Base-by-base conservation (phyloP, 1,140 invertebrate genomes). In the Orchesella cincta region DNA sequence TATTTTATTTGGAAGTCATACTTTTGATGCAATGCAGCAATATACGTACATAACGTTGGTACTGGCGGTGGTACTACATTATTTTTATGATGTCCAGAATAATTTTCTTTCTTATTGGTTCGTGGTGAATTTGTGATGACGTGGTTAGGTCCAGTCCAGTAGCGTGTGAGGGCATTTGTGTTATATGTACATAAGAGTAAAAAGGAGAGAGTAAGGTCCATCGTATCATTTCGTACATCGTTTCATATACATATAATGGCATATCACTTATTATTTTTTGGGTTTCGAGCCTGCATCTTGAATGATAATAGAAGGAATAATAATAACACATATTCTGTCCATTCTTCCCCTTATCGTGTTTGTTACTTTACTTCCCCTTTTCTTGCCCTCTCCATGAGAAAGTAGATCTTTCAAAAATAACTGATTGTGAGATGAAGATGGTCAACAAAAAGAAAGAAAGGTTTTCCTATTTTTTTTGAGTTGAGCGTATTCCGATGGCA, bases 111-210 rank as follows among this genome's bases (percentile, higher is more conserved):
- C 5, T 46, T 5, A 18, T 46, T 18, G n/a, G 39, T 18, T 46
- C 18, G 39, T 46, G n/a, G n/a, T 36, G 74, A 64, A 78, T 80
- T 80, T 80, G 52, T 80, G 79, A 80, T 80, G 79, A 80, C 79
- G 71, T 78, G 73, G 76, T 70, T 74, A 39, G 34, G 62, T 71
- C n/a, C 51, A 72, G 72, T 78, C 67, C 70, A 71, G 74, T 75
- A 76, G 35, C 67, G n/a, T n/a, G 31, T 75, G n/a, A n/a, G n/a
- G n/a, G n/a, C n/a, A n/a, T n/a, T 46, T 18, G 39, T 46, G 18
- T 46, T 46, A 46, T 46, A 46, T 18, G 39, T 8, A 18, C 5
- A 5, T 46, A 46, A 46, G 39, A 46, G 39, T n/a, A n/a, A n/a
- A 26, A 26, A 26, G 54, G 26, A 57, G 54, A 26, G 54, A 18